A percentile compares a stretch with the other conserved stretches of the same genome.
These are phyloP conservation scores for Chaenodraco wilsoni DNA, from an alignment of 2,797 vertebrate species.

Conservation along the genomic window DNA sequence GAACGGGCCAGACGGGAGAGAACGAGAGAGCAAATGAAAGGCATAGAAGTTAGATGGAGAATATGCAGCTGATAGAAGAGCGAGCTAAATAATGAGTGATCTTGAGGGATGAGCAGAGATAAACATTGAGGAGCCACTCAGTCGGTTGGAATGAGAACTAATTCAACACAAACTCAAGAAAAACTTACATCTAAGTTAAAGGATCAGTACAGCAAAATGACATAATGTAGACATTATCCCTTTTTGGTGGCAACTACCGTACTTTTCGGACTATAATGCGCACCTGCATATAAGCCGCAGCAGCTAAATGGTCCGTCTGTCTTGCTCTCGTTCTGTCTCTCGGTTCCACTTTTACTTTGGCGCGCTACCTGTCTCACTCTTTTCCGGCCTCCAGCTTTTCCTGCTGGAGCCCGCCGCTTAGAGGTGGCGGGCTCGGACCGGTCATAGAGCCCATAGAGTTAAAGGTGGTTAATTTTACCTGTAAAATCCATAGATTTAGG, in stretches of 20 bases:
- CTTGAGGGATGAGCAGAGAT: constrained; percentile 31
- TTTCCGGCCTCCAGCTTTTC: too few species aligned
- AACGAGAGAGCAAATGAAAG: constrained; percentile 71
- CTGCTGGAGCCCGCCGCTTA: too few species aligned
- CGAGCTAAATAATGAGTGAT: constrained; percentile 46
- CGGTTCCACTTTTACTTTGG: too few species aligned
- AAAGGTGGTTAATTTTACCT: too few species aligned
- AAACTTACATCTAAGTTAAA: constrained; percentile 27
- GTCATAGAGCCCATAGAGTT: too few species aligned
- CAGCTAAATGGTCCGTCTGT: too few species aligned
- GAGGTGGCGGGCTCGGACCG: too few species aligned
- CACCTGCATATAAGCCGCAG: too few species aligned
- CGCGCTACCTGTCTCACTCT: too few species aligned
- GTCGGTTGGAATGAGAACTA: constrained; percentile 16
- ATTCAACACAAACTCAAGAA: constrained; percentile 8
- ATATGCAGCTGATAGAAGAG: constrained; percentile 53
- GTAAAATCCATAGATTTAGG: too few species aligned
- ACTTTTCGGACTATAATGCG: too few species aligned
- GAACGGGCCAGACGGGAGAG: constrained; percentile 56
- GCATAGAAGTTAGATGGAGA: constrained; percentile 63
- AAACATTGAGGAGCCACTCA: constrained; percentile 26
- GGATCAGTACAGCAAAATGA: constrained; percentile 15
- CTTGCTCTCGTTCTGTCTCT: too few species aligned
- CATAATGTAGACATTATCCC: background rate
- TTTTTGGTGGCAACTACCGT: background rate